Percentiles rank a stretch among this genome's conserved stretches.
phyloP scores from a whole-genome alignment of 1,140 invertebrate species.

The Rhyzopertha dominica region DNA sequence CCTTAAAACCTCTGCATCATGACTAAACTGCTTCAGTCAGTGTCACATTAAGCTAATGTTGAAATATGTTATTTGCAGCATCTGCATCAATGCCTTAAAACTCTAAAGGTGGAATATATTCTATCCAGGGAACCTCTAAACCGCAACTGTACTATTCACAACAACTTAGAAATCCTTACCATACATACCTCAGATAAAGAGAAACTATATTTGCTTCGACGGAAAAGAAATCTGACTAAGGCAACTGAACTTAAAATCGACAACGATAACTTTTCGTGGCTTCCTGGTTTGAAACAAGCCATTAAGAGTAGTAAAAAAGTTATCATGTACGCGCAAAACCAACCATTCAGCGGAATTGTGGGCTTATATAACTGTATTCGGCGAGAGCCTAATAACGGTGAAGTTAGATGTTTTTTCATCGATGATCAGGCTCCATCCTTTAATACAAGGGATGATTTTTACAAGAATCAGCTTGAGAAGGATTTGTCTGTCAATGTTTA shows the following conservation, averaged over 20 bases:
- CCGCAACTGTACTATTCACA: conserved; percentile 12
- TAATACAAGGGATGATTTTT: conserved; percentile 57
- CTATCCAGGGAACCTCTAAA: conserved; percentile 47
- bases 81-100: conserved; percentile 40
- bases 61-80: conserved; percentile 37
- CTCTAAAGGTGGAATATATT: conserved; percentile 48
- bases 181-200: conserved; percentile 46
- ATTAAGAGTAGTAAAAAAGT: conserved; percentile 52
- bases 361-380: conserved; percentile 76
- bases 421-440: conserved; percentile 63
- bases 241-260: conserved; percentile 6
- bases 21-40: no score
- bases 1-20: no score
- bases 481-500: conserved; percentile 65
- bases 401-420: conserved; percentile 58
- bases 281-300: conserved; percentile 51
- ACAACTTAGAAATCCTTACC: conserved; percentile 44
- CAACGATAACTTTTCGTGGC: conserved; percentile 45
- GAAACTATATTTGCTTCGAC: conserved; percentile 44
- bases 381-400: conserved; percentile 62
- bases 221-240: conserved; percentile 28
- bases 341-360: conserved; percentile 67
- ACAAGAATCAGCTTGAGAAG: conserved; percentile 51
- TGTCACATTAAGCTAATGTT: no score
- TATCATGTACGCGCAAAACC: conserved; percentile 57